Conservation (phyloP, 2,113 vertebrate genomes). For the Isichthys henryi region DNA sequence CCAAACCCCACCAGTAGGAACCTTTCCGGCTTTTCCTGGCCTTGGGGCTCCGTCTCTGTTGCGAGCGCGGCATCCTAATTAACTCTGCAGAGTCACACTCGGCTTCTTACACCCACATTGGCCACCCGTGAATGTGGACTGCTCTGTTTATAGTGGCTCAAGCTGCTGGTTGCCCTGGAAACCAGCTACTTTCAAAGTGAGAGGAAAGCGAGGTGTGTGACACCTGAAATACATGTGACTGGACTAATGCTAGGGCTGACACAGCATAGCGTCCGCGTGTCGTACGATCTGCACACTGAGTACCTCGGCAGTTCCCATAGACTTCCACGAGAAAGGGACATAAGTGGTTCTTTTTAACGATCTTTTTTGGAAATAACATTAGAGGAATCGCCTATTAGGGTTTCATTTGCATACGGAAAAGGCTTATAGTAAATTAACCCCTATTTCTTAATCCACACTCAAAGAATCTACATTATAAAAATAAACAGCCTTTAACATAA, state of each 20-base stretch:
- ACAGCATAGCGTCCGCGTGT: background rate
- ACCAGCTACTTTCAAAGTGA: background rate
- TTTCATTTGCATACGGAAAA: background rate
- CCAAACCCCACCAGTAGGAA: too few species aligned
- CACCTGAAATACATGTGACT: background rate
- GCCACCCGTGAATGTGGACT: background rate
- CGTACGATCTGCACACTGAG: background rate
- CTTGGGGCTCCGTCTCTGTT: background rate
- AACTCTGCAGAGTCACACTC: background rate
- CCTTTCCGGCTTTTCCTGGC: background rate
- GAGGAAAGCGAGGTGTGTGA: background rate
- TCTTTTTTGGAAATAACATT: background rate
- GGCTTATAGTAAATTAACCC: background rate
- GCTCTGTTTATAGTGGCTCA: background rate
- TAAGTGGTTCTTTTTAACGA: background rate
- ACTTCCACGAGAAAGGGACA: background rate
- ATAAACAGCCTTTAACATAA: background rate
- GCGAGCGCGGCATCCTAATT: background rate
- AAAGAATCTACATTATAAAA: background rate
- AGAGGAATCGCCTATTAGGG: background rate
- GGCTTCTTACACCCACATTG: background rate
- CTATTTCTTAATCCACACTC: background rate
- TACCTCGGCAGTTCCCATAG: background rate
- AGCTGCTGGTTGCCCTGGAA: constrained; percentile 4
- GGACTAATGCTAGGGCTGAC: background rate